phyloP scores from a whole-genome alignment of 2,797 vertebrate genomes.

The Malurus leucopterus region DNA sequence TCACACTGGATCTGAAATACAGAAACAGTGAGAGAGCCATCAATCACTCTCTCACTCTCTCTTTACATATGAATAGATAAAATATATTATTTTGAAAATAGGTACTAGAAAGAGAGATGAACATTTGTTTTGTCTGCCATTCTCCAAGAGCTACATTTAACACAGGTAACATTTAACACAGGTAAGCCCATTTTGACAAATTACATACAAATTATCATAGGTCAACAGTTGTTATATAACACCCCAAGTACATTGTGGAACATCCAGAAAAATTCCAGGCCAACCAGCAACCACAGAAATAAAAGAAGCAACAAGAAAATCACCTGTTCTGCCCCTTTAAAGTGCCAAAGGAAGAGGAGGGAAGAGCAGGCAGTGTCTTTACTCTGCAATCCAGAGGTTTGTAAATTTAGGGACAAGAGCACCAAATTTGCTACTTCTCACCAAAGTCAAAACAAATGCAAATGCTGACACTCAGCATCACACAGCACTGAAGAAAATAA shows the following conservation, averaged over 20 bases:
- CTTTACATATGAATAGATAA: not conserved
- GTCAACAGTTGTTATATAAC: not conserved
- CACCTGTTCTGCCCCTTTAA: not conserved
- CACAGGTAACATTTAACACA: not conserved
- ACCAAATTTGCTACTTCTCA: not conserved
- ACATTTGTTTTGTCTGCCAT: not conserved
- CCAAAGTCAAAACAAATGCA: not conserved
- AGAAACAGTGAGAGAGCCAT: slow-evolving; percentile 44
- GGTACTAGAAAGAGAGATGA: not conserved
- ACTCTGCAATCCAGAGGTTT: not conserved
- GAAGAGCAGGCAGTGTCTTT: not conserved
- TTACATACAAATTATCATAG: not conserved
- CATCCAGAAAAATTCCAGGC: not conserved
- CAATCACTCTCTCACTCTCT: not conserved
- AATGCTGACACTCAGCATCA: not conserved
- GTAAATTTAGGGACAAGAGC: not conserved
- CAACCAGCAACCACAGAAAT: not conserved
- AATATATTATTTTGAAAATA: not conserved
- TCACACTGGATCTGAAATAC: slow-evolving; percentile 67
- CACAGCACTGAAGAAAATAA: not conserved
- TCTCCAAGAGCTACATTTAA: not conserved
- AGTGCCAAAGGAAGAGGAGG: not conserved
- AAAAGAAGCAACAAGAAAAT: not conserved
- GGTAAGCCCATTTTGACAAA: not conserved
- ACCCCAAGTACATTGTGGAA: not conserved